These are phyloP conservation scores for Drosophila mayaguana DNA, from an alignment of 2,888 invertebrate genomes.

Conservation along the genomic window DNA sequence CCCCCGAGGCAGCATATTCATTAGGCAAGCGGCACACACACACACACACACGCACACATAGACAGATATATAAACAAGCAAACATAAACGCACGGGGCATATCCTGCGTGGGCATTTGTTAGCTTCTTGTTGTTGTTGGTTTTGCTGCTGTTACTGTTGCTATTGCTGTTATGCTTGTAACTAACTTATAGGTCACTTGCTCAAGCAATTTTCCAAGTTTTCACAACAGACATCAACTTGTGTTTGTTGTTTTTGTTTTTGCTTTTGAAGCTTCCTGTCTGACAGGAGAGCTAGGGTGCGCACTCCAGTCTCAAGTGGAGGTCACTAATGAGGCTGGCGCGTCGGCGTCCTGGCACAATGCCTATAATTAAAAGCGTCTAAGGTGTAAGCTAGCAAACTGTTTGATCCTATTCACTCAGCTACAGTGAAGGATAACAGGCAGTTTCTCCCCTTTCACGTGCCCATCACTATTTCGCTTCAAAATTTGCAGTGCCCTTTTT, in stretches of 20 bases:
- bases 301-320: slow-evolving; percentile 28
- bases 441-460: slow-evolving; percentile 5
- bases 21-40: slow-evolving; percentile 52
- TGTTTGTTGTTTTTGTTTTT: slow-evolving; percentile 43
- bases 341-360: slow-evolving; percentile 60
- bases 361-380: slow-evolving; percentile 78
- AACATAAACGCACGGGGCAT: slow-evolving; percentile 17
- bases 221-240: slow-evolving; percentile 50
- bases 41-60: neutral
- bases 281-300: slow-evolving; percentile 7
- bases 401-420: slow-evolving; percentile 75
- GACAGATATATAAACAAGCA: slow-evolving; percentile 8
- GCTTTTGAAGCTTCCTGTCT: slow-evolving; percentile 51
- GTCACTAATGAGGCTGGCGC: slow-evolving; percentile 66
- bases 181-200: slow-evolving; percentile 73
- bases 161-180: slow-evolving; percentile 42
- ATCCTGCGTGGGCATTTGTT: slow-evolving; percentile 45
- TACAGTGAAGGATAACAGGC: slow-evolving; percentile 23
- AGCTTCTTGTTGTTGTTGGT: slow-evolving; percentile 27
- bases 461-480: slow-evolving; percentile 6
- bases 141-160: slow-evolving; percentile 6
- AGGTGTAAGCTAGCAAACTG: slow-evolving; percentile 81
- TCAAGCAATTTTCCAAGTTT: slow-evolving; percentile 64
- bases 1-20: slow-evolving; percentile 68
- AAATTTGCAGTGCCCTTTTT: slow-evolving; percentile 29